Percentiles rank a stretch among this genome's conserved stretches.
Conservation (phyloP, 1,140 invertebrate genomes). For the Bombus confusus region DNA sequence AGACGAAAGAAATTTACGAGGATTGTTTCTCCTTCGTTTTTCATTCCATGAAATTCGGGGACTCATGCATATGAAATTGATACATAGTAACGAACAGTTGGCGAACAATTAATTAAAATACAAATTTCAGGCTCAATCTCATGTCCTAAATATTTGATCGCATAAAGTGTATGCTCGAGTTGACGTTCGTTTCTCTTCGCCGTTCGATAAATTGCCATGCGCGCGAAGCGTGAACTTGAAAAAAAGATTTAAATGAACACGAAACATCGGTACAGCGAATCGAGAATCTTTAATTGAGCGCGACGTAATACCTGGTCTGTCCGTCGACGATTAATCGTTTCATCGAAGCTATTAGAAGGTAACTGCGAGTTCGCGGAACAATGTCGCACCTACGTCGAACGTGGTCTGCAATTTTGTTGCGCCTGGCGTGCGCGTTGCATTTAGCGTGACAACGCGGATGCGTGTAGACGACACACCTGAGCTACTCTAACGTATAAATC, state of each 20-base stretch:
- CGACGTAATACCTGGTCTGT: background rate
- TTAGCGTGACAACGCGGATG: slow-evolving; percentile 54
- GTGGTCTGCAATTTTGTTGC: slow-evolving; percentile 36
- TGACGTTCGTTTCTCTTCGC: background rate
- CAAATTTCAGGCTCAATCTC: slow-evolving; percentile 36
- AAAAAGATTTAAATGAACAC: background rate
- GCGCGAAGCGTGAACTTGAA: background rate
- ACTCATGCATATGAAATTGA: slow-evolving; percentile 43
- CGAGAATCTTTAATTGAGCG: background rate
- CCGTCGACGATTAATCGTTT: slow-evolving; percentile 55
- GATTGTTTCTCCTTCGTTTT: background rate
- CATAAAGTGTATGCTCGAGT: background rate
- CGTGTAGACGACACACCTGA: slow-evolving; percentile 35
- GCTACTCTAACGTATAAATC: slow-evolving; percentile 39
- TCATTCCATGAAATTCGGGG: slow-evolving; percentile 3
- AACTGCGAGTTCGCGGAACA: slow-evolving; percentile 47
- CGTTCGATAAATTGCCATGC: background rate
- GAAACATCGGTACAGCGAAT: background rate
- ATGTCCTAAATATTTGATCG: slow-evolving; percentile 21
- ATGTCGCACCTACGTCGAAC: slow-evolving; percentile 41
- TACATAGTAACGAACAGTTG: background rate
- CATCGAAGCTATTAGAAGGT: slow-evolving; percentile 32
- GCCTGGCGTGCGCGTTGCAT: slow-evolving; percentile 57
- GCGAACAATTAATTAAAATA: slow-evolving; percentile 35
- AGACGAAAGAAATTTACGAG: slow-evolving; percentile 11